Evolutionary conservation across 2,888 invertebrate genomes (phyloP).

Genomic region (Papilio protenor): DNA sequence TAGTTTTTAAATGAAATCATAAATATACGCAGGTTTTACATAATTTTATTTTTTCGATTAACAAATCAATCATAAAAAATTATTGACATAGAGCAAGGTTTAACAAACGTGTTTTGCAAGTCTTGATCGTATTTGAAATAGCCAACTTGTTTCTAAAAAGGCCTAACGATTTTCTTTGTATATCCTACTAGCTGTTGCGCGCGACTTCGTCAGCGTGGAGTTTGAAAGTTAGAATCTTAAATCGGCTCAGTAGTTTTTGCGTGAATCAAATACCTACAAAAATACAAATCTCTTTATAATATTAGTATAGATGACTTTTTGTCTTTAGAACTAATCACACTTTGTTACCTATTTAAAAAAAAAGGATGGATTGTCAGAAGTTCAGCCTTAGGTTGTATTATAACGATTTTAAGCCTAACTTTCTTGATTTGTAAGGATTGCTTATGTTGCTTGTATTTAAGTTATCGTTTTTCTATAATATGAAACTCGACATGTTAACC

Average conservation of each 20-base stretch:
- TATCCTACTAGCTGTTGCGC: not conserved
- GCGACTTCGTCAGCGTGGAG: too few species aligned
- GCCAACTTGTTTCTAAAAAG: slow-evolving; percentile 26
- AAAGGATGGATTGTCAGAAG: not conserved
- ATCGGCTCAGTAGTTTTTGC: too few species aligned
- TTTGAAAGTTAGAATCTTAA: too few species aligned
- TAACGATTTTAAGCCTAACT: not conserved
- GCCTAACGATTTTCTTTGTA: slow-evolving; percentile 21
- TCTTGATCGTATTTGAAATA: slow-evolving; percentile 30
- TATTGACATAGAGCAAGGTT: slow-evolving; percentile 24
- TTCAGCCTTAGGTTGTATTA: not conserved
- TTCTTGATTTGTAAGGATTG: too few species aligned
- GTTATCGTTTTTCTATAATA: not conserved
- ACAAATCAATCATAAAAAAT: slow-evolving; percentile 3
- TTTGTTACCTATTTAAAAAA: not conserved
- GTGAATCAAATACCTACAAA: too few species aligned
- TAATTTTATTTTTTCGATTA: slow-evolving; percentile 3
- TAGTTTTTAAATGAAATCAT: not conserved
- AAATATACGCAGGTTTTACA: not conserved
- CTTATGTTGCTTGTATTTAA: too few species aligned
- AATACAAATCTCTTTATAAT: too few species aligned
- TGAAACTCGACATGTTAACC: not conserved
- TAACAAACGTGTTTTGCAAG: slow-evolving; percentile 34
- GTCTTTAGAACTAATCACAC: too few species aligned
- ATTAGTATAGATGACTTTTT: too few species aligned